Evolutionary conservation across 2,113 vertebrate species (phyloP), one percentile per base, ranked within the genome.

Genomic region (Brienomyrus brachyistius): DNA sequence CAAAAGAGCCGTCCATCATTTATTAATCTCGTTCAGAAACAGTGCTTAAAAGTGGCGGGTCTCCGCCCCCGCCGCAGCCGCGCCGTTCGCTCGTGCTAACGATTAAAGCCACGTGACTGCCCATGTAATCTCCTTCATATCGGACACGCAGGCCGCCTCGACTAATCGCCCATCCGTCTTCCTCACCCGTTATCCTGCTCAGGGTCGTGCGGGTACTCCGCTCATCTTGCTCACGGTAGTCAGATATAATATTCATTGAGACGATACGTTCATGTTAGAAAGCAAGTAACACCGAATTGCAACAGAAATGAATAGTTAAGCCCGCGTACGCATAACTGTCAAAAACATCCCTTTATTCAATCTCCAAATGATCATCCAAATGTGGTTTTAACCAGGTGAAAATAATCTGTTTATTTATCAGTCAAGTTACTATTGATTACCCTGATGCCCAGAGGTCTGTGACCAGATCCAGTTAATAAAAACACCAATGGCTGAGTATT

Each of bases 11-110:
- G 40, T 21, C 93, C 93, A 94, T 95, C 80, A 90, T 91, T 95
- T 94, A 94, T 95, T 95, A 89, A 94, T 93, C 59, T 2, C 1
- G 3, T 35, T 83, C 90, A 86, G 90, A 93, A 93, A 92, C 92
- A 91, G 91, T 93, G 93, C 92, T 94, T 94, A 93, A 94, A 93
- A 88, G 92, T 91, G 91, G 91, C 91, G 62, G 10, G 51, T 27
- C 45, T 47, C 51, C 54, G 35, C 45, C 51, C 47, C 77, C 3
- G 17, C 17, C 40, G 43, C 43, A 45, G 17, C 17, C 40, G 43
- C 43, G 82, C 45, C 15, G 13, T 40, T 35, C 15, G 74, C 31
- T 77, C 5, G 31, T 77, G 70, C 70, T 31, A 40, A 17, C 35
- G 15, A 17, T 40, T 19, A 27, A 80, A 43, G 17, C 15, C 74